Base-by-base conservation (phyloP, 2,113 vertebrate species). In the Heterochromis multidens region DNA sequence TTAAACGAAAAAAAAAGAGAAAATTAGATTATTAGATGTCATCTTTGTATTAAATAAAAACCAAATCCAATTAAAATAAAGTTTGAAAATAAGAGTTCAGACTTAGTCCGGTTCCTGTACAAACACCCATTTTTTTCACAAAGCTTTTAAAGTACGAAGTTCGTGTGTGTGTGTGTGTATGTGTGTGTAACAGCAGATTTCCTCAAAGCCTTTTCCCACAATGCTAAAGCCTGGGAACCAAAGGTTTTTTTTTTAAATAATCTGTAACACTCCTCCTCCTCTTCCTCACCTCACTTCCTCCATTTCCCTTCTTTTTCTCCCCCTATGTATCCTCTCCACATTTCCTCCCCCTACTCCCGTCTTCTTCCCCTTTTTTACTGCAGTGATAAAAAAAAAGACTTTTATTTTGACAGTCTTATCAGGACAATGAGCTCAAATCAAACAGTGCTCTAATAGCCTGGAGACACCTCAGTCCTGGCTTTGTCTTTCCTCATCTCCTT, bases 341-440 rank as follows among this genome's bases (percentile, higher is more conserved):
- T 54, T 74, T 33, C 43, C 67, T 58, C 67, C 52, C 11, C 13
- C 37, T 25, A 4, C n/a, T 13, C 19, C 7, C 17, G n/a, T 13
- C 8, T 21, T n/a, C 7, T 16, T 25, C 25, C 9, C 40, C 5
- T 61, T 43, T 52, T 57, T 63, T 46, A 72, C 27, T 79, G 78
- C 63, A 13, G 40, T 25, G 61, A 88, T 79, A 29, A 70, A 79
- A 84, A 35, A 88, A 60, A 7, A 85, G 37, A 83, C 83, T 91
- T 74, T 74, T 88, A 87, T 88, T 92, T 82, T 87, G 89, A 89
- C 83, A 83, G 87, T 88, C 86, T 91, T 60, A 87, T 85, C 87
- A 87, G 86, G 60, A 86, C 84, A 77, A 63, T 86, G 85, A 93
- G 89, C 89, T 92, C 54, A 85, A 93, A 89, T 90, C 90, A 92